These are phyloP conservation scores for Cyprinodon diabolis DNA, from an alignment of 2,797 vertebrate species.

Conservation along the genomic window DNA sequence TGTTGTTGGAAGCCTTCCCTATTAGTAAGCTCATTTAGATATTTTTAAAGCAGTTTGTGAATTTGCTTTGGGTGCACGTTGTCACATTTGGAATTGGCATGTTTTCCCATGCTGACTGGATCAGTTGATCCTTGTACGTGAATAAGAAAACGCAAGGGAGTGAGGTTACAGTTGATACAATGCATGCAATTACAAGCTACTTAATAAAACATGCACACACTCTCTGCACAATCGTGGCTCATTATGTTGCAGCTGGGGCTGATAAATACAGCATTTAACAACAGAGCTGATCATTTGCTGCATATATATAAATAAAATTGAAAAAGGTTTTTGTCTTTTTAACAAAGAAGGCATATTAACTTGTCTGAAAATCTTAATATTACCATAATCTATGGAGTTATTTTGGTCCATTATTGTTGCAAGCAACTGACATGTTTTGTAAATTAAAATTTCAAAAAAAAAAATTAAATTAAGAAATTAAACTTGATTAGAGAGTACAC, in stretches of 20 bases:
- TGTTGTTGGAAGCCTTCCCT: background rate
- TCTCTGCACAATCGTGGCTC: background rate
- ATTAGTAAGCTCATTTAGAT: background rate
- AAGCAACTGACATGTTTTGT: too few relatives aligned
- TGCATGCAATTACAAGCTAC: slow-evolving; percentile 20
- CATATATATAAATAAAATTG: background rate
- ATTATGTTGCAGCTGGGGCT: background rate
- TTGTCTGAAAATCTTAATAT: background rate
- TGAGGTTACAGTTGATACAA: slow-evolving; percentile 21
- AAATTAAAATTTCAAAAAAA: too few relatives aligned
- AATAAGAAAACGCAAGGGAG: slow-evolving; percentile 16
- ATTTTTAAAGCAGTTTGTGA: background rate
- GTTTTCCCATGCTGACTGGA: slow-evolving; percentile 13
- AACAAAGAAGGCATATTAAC: background rate
- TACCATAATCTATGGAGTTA: too few relatives aligned
- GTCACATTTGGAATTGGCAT: background rate
- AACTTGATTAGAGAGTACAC: too few relatives aligned
- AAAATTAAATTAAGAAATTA: too few relatives aligned
- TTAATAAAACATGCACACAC: slow-evolving; percentile 18
- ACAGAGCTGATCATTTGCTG: background rate
- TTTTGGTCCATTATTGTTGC: too few relatives aligned
- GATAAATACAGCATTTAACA: background rate
- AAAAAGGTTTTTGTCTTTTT: background rate
- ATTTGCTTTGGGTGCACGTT: background rate
- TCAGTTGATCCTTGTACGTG: slow-evolving; percentile 25